Evolutionary conservation across 2,797 vertebrate genomes (phyloP).

Genomic region (Hypotaenidia okinawae): DNA sequence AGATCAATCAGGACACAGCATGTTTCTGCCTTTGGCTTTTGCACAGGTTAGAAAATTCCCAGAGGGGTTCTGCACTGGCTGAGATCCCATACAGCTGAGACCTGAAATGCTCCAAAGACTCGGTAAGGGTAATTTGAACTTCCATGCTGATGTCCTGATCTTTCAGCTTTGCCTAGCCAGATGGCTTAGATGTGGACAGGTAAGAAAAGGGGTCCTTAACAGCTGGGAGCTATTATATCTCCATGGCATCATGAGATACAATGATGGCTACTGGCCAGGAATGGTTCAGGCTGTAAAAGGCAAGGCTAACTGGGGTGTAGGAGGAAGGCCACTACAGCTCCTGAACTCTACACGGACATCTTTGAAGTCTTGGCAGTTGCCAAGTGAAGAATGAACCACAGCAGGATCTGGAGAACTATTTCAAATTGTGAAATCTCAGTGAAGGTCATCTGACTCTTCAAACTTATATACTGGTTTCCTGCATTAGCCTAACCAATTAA

Average conservation of each 20-base stretch:
- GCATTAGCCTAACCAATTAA: background rate
- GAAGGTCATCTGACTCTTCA: background rate
- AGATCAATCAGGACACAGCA: background rate
- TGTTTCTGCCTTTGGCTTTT: conserved; percentile 32
- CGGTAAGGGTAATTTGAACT: background rate
- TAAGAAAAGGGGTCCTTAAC: background rate
- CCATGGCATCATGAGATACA: background rate
- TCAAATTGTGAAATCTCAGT: background rate
- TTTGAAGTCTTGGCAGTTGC: background rate
- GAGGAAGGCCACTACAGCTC: background rate
- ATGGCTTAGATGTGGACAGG: background rate
- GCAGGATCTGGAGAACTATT: background rate
- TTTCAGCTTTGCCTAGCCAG: background rate
- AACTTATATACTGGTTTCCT: background rate
- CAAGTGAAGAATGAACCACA: background rate
- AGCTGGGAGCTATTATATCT: background rate
- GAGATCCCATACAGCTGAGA: conserved; percentile 22
- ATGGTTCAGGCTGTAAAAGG: background rate
- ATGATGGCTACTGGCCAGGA: background rate
- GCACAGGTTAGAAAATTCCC: background rate
- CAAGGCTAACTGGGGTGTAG: background rate
- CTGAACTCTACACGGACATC: background rate
- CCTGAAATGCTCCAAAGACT: background rate
- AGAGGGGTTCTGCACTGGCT: background rate
- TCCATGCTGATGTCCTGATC: background rate